phyloP scores from a whole-genome alignment of 2,797 vertebrate genomes.

The Lagocephalus sceleratus region DNA sequence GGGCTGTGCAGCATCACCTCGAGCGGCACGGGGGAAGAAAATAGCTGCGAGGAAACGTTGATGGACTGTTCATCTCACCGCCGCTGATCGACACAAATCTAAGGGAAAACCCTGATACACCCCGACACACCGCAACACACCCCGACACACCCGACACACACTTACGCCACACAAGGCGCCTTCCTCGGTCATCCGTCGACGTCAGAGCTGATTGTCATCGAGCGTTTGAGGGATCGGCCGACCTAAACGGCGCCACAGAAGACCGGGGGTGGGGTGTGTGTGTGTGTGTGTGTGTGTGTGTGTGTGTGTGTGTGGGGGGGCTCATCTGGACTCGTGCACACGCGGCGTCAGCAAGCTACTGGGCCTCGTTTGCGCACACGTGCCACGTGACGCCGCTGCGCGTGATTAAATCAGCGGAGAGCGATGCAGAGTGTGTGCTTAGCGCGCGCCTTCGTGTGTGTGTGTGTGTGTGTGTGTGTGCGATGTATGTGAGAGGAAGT shows the following conservation, averaged over 20 bases:
- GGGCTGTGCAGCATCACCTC: constrained; percentile 50
- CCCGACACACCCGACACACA: no score
- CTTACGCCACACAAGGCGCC: constrained; percentile 16
- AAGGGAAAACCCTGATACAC: constrained; percentile 2
- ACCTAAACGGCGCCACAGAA: no score
- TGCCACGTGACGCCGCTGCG: constrained; percentile 50
- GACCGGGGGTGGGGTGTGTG: no score
- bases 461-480: constrained; percentile 21
- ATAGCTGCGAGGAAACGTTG: constrained; percentile 29
- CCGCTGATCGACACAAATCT: constrained; percentile 19
- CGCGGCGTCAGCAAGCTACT: constrained; percentile 29
- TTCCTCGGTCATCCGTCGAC: constrained; percentile 19
- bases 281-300: no score
- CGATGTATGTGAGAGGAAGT: constrained; percentile 56
- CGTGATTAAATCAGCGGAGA: constrained; percentile 49
- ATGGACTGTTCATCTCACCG: constrained; percentile 32
- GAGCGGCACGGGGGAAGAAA: constrained; percentile 39
- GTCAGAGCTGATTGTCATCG: constrained; percentile 12
- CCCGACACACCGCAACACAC: no score
- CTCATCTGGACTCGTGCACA: constrained; percentile 65
- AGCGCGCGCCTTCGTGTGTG: constrained; percentile 4
- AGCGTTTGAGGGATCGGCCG: no score
- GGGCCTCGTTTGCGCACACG: constrained; percentile 48
- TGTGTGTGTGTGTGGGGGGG: neutral
- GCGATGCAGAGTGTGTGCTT: constrained; percentile 19